Base-by-base conservation (phyloP, 2,797 vertebrate genomes). In the Gallinago nigripennis region DNA sequence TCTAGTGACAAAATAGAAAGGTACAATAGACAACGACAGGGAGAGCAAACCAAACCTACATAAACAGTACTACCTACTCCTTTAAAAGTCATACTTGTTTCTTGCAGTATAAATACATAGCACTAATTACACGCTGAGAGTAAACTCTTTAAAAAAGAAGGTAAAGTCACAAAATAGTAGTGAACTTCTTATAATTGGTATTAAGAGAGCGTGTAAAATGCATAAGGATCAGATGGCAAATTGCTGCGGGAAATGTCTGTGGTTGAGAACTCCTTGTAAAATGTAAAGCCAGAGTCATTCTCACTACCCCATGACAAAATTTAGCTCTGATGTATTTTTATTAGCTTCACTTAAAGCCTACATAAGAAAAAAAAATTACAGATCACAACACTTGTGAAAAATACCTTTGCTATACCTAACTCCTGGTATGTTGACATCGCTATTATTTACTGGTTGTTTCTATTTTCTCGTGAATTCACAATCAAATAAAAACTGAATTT, bases 1-100 rank as follows among this genome's bases (percentile, higher is more conserved):
- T 94, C 96, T 96, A 96, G 96, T 73, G 96, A 68, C 57, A 53
- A 91, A 82, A 51, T 1, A 30, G 63, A 70, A 79, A 86, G 35
- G 37, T 88, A 45, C 92, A 92, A 12, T 0, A 60, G 54, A 53
- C 27, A 82, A 35, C 8, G 2, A 39, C 46, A 24, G 19, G 24
- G 57, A 69, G 19, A 27, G 58, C 58, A 86, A 86, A 69, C 11
- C 82, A 27, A 71, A 50, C 21, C 27, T 31, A 6, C 54, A 4
- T 3, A 4, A 53, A 53, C 5, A 3, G 24, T 15, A 2, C 43
- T 37, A 3, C 58, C 48, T 25, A 30, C 20, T 11, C 39, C 71
- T 8, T 50, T 57, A 41, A 37, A 64, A 57, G 60, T 37, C 39
- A 31, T 30, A 35, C 23, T 37, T 2, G 0, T 50, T 73, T 64